Base-by-base conservation (phyloP, 1,140 invertebrate species). In the Drosophila sproati region DNA sequence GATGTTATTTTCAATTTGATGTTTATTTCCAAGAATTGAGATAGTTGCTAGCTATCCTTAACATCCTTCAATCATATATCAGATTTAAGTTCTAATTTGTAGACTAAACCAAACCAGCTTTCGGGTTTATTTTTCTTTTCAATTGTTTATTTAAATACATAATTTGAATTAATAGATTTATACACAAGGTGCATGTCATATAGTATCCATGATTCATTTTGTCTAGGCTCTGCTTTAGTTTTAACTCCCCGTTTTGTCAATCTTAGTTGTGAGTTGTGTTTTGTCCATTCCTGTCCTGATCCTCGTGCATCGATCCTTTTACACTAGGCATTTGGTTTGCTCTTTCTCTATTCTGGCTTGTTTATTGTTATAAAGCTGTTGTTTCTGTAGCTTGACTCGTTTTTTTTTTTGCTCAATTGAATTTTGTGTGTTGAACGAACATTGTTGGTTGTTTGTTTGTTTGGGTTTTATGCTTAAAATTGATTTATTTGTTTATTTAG, bases 111-210 rank as follows among this genome's bases (percentile, higher is more conserved):
- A 41, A 56, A 56, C 39, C 35, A 2, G 4, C 0, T 7, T 41
- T 63, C 39, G 29, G 43, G 20, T 71, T 7, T 43, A 43, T 43
- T 54, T 54, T 75, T 63, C 35, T 80, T 78, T 81, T 87, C 77
- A 88, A 87, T 87, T 78, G 68, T 88, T 88, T 87, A 88, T 82
- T 88, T 87, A 88, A 87, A 87, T 87, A 87, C 83, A 88, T 87
- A 72, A 88, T 74, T 83, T 87, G 83, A 87, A 88, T 83, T 80
- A 10, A 85, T 88, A 82, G 80, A 79, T 69, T 56, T 87, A 88
- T 82, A 86, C 83, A 86, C 77, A 80, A 63, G 20, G 20, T 73
- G 62, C 77, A 88, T 88, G 83, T 75, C 61, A 83, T 66, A 81
- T 66, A 81, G 70, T 78, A 64, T 80, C 62, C 79, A 66, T 82